Evolutionary conservation across 2,888 invertebrate genomes (phyloP).

Genomic region (Leptarthrus brevirostris): DNA sequence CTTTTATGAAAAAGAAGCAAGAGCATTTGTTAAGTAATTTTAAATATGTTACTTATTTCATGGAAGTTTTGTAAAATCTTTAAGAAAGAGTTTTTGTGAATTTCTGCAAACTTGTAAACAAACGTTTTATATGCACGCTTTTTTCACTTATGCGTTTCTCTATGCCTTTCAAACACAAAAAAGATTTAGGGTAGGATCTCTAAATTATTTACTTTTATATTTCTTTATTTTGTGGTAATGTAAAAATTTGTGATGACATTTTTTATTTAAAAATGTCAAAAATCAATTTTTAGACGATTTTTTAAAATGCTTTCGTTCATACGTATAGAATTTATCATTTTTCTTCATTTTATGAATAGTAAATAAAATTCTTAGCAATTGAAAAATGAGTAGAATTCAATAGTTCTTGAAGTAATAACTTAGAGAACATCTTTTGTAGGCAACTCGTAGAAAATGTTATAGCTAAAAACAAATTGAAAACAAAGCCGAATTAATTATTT

Average conservation of each 20-base stretch:
- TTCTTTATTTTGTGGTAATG: too few relatives aligned
- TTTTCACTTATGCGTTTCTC: conserved; percentile 4
- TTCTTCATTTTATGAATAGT: not conserved
- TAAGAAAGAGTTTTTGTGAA: not conserved
- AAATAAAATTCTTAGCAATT: conserved; percentile 27
- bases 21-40: not conserved
- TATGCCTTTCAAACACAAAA: conserved; percentile 11
- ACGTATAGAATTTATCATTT: too few relatives aligned
- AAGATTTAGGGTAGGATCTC: not conserved
- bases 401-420: not conserved
- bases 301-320: not conserved
- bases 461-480: too few relatives aligned
- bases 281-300: not conserved
- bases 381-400: not conserved
- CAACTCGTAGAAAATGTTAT: too few relatives aligned
- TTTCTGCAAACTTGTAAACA: not conserved
- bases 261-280: too few relatives aligned
- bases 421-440: too few relatives aligned
- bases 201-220: not conserved
- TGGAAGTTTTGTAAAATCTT: not conserved
- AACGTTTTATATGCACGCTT: conserved; percentile 28
- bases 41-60: not conserved
- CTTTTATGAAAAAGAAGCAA: not conserved
- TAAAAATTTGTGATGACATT: too few relatives aligned
- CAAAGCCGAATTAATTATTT: too few relatives aligned